phyloP scores from a whole-genome alignment of 2,888 invertebrate species.

The Calameuta idolon region DNA sequence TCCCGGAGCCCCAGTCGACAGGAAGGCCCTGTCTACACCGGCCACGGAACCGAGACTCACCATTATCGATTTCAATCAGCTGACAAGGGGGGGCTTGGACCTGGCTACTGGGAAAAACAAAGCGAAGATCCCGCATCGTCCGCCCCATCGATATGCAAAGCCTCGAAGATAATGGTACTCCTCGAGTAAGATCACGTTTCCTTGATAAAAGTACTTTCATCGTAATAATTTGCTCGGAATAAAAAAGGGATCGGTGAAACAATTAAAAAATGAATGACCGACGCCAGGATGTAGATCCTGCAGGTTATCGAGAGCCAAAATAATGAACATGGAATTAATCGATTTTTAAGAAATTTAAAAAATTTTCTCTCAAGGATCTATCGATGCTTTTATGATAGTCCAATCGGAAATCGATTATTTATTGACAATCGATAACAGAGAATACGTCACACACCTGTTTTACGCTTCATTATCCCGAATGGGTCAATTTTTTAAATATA shows the following conservation, averaged over 20 bases:
- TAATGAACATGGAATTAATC: neutral
- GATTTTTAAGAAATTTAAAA: neutral
- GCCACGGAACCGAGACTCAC: conserved; percentile 75
- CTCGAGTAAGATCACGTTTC: conserved; percentile 1
- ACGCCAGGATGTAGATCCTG: neutral
- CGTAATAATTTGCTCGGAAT: neutral
- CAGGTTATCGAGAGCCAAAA: neutral
- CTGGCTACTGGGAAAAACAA: conserved; percentile 61
- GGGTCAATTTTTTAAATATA: neutral
- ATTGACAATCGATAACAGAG: neutral
- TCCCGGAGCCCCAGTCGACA: conserved; percentile 52
- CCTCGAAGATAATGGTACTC: conserved; percentile 31
- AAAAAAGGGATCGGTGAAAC: neutral
- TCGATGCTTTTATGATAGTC: neutral
- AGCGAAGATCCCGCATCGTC: conserved; percentile 41
- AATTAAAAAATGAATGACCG: neutral
- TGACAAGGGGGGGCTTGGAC: conserved; percentile 74
- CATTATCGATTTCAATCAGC: conserved; percentile 80
- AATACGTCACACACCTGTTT: neutral
- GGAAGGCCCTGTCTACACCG: conserved; percentile 62
- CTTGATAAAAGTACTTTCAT: neutral
- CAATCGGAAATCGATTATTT: neutral
- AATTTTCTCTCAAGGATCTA: neutral
- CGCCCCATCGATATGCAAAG: conserved; percentile 27
- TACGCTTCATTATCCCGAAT: neutral